Percentiles rank a stretch among this genome's conserved stretches.
These are phyloP conservation scores for Tenthredo distinguenda DNA, from an alignment of 2,888 invertebrate species.

Conservation along the genomic window DNA sequence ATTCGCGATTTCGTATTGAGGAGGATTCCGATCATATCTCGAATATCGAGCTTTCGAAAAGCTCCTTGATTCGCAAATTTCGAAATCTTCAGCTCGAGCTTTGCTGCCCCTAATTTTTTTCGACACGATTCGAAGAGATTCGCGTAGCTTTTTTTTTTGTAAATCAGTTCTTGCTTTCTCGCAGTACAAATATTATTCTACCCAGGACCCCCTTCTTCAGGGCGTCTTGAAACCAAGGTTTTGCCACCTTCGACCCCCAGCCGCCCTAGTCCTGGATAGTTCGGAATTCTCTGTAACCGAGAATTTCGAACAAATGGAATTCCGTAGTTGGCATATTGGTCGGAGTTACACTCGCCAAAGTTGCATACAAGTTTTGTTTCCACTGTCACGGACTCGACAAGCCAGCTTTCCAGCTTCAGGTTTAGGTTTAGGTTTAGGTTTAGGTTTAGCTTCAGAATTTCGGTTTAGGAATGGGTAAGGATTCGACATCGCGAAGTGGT, in stretches of 20 bases:
- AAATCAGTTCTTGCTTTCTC: no score
- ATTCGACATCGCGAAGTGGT: neutral
- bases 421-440: neutral
- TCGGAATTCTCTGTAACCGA: neutral
- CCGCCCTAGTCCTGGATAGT: neutral
- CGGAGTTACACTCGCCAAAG: neutral
- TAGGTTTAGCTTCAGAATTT: neutral
- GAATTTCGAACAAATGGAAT: conserved; percentile 38
- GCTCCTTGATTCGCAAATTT: no score
- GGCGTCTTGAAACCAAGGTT: neutral
- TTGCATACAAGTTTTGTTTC: conserved; percentile 10
- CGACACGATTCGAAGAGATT: no score
- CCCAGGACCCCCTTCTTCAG: no score
- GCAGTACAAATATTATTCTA: no score
- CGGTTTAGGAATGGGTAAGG: neutral
- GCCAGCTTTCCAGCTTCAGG: neutral
- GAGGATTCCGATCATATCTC: no score
- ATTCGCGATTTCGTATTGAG: no score
- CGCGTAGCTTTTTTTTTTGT: no score
- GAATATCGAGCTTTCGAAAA: no score
- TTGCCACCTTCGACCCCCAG: neutral
- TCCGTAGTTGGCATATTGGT: neutral
- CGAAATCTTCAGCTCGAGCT: no score
- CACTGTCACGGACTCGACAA: neutral
- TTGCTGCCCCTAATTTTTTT: no score